Conservation (phyloP, 2,797 vertebrate genomes). For the Eutrigla gurnardus region DNA sequence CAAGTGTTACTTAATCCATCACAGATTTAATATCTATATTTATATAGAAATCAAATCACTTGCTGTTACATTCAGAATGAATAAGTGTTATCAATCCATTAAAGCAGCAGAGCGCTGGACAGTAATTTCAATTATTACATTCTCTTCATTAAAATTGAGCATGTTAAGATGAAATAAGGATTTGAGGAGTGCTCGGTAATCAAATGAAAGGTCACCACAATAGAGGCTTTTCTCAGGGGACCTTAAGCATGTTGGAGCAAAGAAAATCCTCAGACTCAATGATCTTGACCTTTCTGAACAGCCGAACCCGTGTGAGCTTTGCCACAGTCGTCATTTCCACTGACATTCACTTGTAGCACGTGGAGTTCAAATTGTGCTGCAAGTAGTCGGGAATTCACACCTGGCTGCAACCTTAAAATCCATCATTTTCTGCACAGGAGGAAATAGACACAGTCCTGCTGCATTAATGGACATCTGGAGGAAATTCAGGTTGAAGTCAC, state of each 20-base stretch:
- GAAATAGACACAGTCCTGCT: background rate
- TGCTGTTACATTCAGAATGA: background rate
- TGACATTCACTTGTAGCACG: constrained; percentile 26
- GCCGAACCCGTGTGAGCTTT: constrained; percentile 19
- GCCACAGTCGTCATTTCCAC: background rate
- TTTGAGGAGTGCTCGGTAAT: background rate
- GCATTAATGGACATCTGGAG: constrained; percentile 49
- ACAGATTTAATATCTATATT: constrained; percentile 37
- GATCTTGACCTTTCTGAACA: constrained; percentile 45
- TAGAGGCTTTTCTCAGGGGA: background rate
- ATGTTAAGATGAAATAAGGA: background rate
- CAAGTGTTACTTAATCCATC: constrained; percentile 39
- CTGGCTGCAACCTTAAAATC: constrained; percentile 13
- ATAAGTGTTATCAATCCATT: too few species aligned
- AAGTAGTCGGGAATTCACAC: constrained; percentile 36
- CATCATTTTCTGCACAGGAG: constrained; percentile 5
- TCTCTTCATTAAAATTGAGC: constrained; percentile 1
- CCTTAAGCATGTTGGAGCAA: background rate
- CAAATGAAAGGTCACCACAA: background rate
- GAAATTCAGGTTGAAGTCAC: constrained; percentile 36
- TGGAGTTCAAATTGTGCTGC: constrained; percentile 27
- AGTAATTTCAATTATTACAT: constrained; percentile 1
- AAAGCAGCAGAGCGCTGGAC: background rate
- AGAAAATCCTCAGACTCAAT: constrained; percentile 6
- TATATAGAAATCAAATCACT: constrained; percentile 31